Conservation (phyloP, 2,797 vertebrate species). For the Notolabrus celidotus region DNA sequence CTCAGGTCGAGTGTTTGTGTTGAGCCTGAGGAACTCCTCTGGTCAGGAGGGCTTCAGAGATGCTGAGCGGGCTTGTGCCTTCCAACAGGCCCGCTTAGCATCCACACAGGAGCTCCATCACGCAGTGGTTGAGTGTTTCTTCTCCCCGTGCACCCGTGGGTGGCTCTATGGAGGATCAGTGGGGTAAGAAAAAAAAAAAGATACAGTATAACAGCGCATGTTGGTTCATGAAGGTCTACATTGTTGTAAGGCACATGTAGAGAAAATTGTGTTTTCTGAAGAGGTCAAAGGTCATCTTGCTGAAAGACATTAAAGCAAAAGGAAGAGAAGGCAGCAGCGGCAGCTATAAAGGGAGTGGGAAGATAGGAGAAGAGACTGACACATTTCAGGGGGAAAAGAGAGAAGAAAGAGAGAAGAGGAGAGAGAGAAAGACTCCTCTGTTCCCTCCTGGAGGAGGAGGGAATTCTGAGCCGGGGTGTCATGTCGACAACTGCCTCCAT, state of each 20-base stretch:
- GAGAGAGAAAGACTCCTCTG: slow-evolving; percentile 78
- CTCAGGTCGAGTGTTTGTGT: slow-evolving; percentile 91
- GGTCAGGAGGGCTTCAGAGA: slow-evolving; percentile 78
- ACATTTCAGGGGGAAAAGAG: slow-evolving; percentile 66
- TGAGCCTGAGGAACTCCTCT: slow-evolving; percentile 87
- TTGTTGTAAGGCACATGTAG: slow-evolving; percentile 16
- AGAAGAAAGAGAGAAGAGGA: slow-evolving; percentile 59
- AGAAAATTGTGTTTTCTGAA: slow-evolving; percentile 20
- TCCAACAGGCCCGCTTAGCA: slow-evolving; percentile 86
- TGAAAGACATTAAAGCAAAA: slow-evolving; percentile 56
- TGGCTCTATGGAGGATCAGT: slow-evolving; percentile 90
- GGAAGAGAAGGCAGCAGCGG: slow-evolving; percentile 42
- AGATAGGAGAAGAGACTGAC: slow-evolving; percentile 63
- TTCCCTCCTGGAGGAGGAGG: slow-evolving; percentile 72
- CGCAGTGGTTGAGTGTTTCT: slow-evolving; percentile 89
- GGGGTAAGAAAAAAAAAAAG: slow-evolving; percentile 86
- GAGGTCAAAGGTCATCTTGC: slow-evolving; percentile 62
- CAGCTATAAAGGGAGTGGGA: slow-evolving; percentile 40
- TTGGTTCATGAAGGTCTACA: slow-evolving; percentile 4
- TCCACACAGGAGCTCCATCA: slow-evolving; percentile 88
- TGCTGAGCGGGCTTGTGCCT: slow-evolving; percentile 83
- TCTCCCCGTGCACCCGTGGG: slow-evolving; percentile 88
- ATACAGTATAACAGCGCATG: not conserved
- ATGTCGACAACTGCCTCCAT: slow-evolving; percentile 80
- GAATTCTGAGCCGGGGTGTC: slow-evolving; percentile 82